Evolutionary conservation across 1,140 invertebrate genomes (phyloP).

Genomic region (Rhagoletis zephyria): DNA sequence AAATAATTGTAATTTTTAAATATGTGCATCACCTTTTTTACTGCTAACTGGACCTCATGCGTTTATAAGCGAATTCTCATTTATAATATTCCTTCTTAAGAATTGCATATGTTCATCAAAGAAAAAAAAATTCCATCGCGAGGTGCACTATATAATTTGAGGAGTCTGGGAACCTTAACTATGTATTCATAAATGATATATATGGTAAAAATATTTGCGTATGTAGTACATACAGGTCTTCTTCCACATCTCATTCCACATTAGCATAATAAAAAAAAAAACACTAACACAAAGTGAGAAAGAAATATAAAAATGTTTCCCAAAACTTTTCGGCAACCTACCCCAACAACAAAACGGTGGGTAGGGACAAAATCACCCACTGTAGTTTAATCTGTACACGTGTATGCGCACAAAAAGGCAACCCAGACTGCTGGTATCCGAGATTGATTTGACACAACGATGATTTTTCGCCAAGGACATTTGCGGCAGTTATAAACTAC

Average conservation of each 20-base stretch:
- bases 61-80: too few species aligned
- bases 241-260: too few species aligned
- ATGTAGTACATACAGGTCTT: neutral
- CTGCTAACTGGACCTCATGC: too few species aligned
- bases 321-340: slow-evolving; percentile 9
- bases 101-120: too few species aligned
- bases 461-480: slow-evolving; percentile 4
- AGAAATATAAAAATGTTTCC: neutral
- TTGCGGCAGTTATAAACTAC: neutral
- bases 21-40: too few species aligned
- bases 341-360: neutral
- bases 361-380: neutral
- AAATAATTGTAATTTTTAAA: too few species aligned
- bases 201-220: too few species aligned
- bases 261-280: neutral
- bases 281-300: neutral
- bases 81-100: too few species aligned
- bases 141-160: too few species aligned
- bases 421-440: neutral
- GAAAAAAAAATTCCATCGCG: too few species aligned
- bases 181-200: too few species aligned
- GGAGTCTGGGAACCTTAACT: too few species aligned
- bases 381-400: neutral
- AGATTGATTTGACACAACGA: neutral
- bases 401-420: neutral